Conservation (phyloP, 2,113 vertebrate species). For the Ciconia maguari region DNA sequence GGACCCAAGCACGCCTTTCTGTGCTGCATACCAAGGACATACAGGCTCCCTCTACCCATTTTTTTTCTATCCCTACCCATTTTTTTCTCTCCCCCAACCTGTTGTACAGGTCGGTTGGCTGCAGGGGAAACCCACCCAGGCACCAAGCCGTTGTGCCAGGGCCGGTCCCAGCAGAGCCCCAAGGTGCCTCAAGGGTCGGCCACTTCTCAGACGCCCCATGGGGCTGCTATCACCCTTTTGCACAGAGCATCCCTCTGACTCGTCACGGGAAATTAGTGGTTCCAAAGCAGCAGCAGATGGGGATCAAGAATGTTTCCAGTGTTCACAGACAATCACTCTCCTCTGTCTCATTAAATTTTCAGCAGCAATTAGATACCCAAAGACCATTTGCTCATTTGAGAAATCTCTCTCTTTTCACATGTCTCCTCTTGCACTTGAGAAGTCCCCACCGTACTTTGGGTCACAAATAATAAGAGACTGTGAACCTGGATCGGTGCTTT, state of each 20-base stretch:
- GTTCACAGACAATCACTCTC: not conserved
- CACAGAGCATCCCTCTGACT: not conserved
- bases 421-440: not conserved
- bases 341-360: slow-evolving; percentile 14
- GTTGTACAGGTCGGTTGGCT: accelerated
- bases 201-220: not conserved
- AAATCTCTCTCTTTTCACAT: not conserved
- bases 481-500: not conserved
- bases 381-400: not conserved
- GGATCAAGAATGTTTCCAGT: not conserved
- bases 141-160: accelerated
- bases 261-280: accelerated
- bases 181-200: not conserved
- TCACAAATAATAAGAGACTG: not conserved
- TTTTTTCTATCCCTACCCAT: accelerated
- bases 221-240: not conserved
- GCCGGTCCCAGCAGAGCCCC: not conserved
- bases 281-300: not conserved
- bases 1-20: not conserved
- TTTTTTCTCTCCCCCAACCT: accelerated
- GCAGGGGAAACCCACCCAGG: not conserved
- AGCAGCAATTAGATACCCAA: not conserved
- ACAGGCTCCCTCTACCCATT: accelerated
- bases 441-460: accelerated
- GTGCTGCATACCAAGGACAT: accelerated